phyloP scores from a whole-genome alignment of 2,888 invertebrate genomes.

The Theretra japonica region DNA sequence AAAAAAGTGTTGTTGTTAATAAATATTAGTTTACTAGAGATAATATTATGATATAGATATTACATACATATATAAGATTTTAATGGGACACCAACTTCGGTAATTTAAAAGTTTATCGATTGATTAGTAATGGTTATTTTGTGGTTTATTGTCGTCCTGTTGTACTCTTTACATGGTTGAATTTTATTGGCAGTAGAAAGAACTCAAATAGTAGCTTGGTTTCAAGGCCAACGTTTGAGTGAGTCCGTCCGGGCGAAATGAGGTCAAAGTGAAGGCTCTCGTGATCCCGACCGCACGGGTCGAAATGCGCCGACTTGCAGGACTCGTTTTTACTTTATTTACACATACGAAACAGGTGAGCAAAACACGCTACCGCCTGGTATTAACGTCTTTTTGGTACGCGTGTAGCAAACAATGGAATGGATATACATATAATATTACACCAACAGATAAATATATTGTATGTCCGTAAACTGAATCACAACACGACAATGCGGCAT shows the following conservation, averaged over 20 bases:
- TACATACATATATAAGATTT: no score
- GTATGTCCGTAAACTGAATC: background rate
- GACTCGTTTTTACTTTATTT: constrained; percentile 65
- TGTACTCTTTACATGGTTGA: background rate
- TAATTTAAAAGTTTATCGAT: no score
- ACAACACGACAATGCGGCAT: background rate
- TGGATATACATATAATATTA: background rate
- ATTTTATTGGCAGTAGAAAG: constrained; percentile 32
- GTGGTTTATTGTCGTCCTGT: no score
- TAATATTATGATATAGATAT: no score
- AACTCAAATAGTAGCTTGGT: constrained; percentile 54
- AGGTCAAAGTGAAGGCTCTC: constrained; percentile 71
- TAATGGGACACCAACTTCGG: no score
- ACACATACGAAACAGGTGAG: constrained; percentile 46
- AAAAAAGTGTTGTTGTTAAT: no score
- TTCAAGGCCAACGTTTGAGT: constrained; percentile 73
- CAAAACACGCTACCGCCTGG: constrained; percentile 35
- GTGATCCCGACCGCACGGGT: constrained; percentile 58
- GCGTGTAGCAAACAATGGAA: background rate
- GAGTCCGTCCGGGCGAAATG: constrained; percentile 71
- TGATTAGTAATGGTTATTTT: no score
- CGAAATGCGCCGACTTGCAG: constrained; percentile 53
- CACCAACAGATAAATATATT: background rate
- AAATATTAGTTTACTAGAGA: no score
- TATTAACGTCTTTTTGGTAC: background rate